phyloP scores from a whole-genome alignment of 2,113 vertebrate species.

The Aplodontia rufa region DNA sequence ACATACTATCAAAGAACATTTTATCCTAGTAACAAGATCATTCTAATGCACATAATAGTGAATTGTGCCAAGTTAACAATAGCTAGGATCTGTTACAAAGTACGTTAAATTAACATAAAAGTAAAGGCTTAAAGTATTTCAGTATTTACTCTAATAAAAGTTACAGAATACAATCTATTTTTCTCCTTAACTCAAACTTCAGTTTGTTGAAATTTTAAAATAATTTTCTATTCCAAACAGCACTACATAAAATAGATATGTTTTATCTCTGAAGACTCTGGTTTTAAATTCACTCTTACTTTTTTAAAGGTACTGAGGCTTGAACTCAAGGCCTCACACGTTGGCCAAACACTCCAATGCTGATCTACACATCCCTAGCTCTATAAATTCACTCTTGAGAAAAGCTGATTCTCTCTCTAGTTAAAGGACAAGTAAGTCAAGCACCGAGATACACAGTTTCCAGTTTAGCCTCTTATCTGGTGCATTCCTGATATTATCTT shows the following conservation, averaged over 20 bases:
- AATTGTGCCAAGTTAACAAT: not conserved
- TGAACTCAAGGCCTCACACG: not conserved
- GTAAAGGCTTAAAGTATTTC: not conserved
- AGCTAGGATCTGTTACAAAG: not conserved
- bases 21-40: constrained; percentile 26
- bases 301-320: not conserved
- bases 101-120: constrained; percentile 17
- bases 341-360: not conserved
- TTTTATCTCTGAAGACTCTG: not conserved
- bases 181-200: constrained; percentile 6
- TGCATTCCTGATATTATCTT: not conserved
- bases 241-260: not conserved
- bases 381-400: not conserved
- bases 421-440: constrained; percentile 19
- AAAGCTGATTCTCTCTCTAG: not conserved
- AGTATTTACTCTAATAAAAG: constrained; percentile 37
- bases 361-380: not conserved
- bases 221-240: not conserved
- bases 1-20: not conserved
- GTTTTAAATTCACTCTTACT: not conserved
- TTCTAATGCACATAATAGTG: not conserved
- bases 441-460: not conserved
- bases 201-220: constrained; percentile 26
- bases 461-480: not conserved
- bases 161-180: not conserved